phyloP scores from a whole-genome alignment of 2,113 vertebrate genomes.

The Hylia prasina region DNA sequence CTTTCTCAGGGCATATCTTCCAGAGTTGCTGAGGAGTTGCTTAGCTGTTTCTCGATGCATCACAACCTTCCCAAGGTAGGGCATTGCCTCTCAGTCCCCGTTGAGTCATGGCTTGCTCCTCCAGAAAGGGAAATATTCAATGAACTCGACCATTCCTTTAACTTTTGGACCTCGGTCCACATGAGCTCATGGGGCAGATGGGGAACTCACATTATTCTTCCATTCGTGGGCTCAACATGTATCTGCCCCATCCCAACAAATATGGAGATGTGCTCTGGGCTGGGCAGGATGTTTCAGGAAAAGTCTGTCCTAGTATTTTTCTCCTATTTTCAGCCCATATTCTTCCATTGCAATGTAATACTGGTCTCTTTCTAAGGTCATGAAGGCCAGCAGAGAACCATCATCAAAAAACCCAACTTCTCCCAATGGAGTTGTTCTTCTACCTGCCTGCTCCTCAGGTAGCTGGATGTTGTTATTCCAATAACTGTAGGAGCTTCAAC shows the following conservation, averaged over 20 bases:
- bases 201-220: background rate
- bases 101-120: background rate
- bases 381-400: background rate
- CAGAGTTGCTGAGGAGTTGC: background rate
- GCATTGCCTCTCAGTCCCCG: background rate
- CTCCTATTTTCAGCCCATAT: background rate
- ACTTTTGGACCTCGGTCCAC: background rate
- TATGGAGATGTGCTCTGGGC: background rate
- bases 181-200: background rate
- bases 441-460: background rate
- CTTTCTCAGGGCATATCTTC: background rate
- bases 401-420: background rate
- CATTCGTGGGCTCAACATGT: background rate
- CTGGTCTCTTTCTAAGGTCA: background rate
- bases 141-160: background rate
- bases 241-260: background rate
- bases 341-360: background rate
- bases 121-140: background rate
- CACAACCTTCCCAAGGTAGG: background rate
- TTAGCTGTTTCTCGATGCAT: background rate
- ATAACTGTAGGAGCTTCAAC: background rate
- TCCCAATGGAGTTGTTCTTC: background rate
- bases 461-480: background rate
- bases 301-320: background rate
- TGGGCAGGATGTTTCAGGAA: background rate